These are phyloP conservation scores for Podiceps cristatus DNA, from an alignment of 2,113 vertebrate species.

Conservation along the genomic window DNA sequence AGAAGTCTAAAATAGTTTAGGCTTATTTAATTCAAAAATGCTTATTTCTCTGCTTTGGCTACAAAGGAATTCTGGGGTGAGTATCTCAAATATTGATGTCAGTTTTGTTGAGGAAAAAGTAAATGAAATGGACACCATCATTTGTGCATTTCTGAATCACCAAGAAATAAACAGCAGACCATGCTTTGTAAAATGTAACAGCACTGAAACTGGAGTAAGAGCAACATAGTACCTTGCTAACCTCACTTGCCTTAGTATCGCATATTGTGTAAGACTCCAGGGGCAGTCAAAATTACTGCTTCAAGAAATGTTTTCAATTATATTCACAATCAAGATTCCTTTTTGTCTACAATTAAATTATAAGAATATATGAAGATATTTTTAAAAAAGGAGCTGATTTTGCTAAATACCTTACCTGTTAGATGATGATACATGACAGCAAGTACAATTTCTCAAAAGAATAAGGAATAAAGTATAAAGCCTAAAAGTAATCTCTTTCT, in stretches of 20 bases:
- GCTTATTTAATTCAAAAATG: neutral
- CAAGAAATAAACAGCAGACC: neutral
- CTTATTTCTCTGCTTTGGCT: neutral
- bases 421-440: neutral
- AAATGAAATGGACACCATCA: rapidly evolving
- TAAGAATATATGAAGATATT: neutral
- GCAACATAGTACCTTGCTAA: neutral
- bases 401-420: slow-evolving; percentile 13
- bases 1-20: neutral
- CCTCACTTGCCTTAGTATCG: neutral
- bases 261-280: neutral
- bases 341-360: neutral
- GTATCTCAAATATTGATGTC: neutral
- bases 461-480: neutral
- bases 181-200: neutral
- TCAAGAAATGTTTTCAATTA: neutral
- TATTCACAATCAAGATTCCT: neutral
- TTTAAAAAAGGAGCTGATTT: neutral
- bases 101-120: neutral
- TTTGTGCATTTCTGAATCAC: neutral
- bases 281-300: neutral
- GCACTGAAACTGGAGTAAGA: neutral
- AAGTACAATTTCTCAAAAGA: slow-evolving; percentile 19
- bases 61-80: neutral
- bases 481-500: neutral